phyloP scores from a whole-genome alignment of 2,888 invertebrate genomes.

The Tetranychus piercei region DNA sequence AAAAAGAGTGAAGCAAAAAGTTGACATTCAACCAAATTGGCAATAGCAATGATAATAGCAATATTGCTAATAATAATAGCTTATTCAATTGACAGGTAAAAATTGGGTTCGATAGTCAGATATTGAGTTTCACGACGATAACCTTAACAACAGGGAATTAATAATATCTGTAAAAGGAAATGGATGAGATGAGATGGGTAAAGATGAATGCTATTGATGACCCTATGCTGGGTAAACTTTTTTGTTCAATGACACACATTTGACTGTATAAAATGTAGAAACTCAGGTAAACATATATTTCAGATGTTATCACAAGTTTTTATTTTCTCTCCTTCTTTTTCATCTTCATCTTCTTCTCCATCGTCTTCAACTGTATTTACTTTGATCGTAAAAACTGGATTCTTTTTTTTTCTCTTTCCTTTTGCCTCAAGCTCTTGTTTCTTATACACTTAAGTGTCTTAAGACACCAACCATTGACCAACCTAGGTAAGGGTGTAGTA shows the following conservation, averaged over 20 bases:
- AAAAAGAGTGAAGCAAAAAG: too few relatives aligned
- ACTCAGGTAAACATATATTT: background rate
- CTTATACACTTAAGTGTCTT: background rate
- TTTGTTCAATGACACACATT: too few relatives aligned
- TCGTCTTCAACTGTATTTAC: background rate
- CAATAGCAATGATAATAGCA: background rate
- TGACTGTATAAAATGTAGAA: too few relatives aligned
- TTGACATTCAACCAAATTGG: too few relatives aligned
- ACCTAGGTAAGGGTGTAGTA: too few relatives aligned
- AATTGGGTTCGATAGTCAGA: background rate
- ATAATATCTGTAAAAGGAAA: background rate
- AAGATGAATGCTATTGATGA: background rate
- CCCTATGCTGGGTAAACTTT: background rate
- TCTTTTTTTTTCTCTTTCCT: background rate
- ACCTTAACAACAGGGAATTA: slow-evolving; percentile 1
- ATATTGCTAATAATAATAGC: background rate
- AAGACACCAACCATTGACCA: too few relatives aligned
- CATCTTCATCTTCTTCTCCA: background rate
- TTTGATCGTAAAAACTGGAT: background rate
- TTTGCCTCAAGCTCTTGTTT: background rate
- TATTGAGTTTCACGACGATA: background rate
- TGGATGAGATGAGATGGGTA: background rate
- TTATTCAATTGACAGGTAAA: background rate
- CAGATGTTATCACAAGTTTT: slow-evolving; percentile 4
- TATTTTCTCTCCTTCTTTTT: background rate